Base-by-base conservation (phyloP, 1,140 invertebrate species). In the Trichogramma pretiosum region DNA sequence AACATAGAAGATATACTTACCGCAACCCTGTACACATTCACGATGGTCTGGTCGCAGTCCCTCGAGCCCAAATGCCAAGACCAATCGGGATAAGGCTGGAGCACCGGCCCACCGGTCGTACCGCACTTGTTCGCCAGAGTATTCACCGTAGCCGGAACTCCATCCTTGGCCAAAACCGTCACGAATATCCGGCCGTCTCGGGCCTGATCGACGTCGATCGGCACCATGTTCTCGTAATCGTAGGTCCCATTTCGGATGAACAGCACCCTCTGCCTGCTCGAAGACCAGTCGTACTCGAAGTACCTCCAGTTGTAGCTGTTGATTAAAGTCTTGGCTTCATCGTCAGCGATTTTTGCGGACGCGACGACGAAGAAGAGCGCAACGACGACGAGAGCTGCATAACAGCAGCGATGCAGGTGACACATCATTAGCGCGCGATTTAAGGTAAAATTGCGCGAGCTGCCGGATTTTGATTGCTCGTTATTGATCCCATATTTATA, bases 1-100 rank as follows among this genome's bases (percentile, higher is more conserved):
- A 13, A 2, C 11, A 5, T 19, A 17, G 2, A n/a, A 14, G 19
- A 42, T n/a, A n/a, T n/a, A n/a, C 48, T 48, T 44, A 51, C 53
- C 11, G 46, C 35, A 16, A 52, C 26, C 48, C 56, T 48, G 38
- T 53, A 54, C 11, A 58, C 58, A 17, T 47, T 52, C n/a, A 38
- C 54, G n/a, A 61, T 45, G 8, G 48, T 43, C 1, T 52, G 23
- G 14, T 58, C 59, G 16, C 35, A 36, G 24, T 36, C 42, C 2
- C 19, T 46, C 26, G 52, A 33, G n/a, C n/a, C n/a, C n/a, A n/a
- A n/a, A n/a, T 42, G 16, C 56, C 56, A 60, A 2, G 24, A 37
- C 60, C 60, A 62, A 45, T 57, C 42, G 3, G 60, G 60, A 41
- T 55, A 62, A 24, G 60, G 58, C 4, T 9, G 13, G 3, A 62